phyloP scores from a whole-genome alignment of 2,113 vertebrate genomes.

The Elephantulus edwardii region DNA sequence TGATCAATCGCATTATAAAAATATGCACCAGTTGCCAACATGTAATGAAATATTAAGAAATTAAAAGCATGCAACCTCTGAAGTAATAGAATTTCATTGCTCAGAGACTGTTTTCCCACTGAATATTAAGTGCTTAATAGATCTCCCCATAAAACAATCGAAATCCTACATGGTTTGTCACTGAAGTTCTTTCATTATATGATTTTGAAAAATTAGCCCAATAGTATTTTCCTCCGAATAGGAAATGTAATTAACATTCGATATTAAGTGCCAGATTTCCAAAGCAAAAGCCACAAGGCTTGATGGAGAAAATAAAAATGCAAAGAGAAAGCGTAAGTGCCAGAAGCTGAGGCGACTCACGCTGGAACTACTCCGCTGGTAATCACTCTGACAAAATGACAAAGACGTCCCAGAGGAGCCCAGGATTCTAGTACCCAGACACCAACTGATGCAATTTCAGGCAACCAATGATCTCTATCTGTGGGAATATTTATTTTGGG shows the following conservation, averaged over 20 bases:
- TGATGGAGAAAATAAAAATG: conserved; percentile 40
- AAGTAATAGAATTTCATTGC: conserved; percentile 80
- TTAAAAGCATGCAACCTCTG: conserved; percentile 74
- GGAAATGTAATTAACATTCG: conserved; percentile 75
- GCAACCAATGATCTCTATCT: conserved; percentile 88
- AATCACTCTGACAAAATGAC: conserved; percentile 85
- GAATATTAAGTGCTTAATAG: conserved; percentile 77
- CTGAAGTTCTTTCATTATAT: conserved; percentile 70
- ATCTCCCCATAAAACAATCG: conserved; percentile 65
- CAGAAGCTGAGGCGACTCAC: conserved; percentile 58
- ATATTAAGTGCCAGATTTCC: conserved; percentile 71
- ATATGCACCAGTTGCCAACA: conserved; percentile 67
- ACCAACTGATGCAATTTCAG: conserved; percentile 87
- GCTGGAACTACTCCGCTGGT: conserved; percentile 71
- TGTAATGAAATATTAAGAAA: conserved; percentile 79
- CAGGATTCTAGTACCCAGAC: conserved; percentile 75
- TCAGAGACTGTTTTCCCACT: conserved; percentile 77
- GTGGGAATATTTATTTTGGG: conserved; percentile 87
- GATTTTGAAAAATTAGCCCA: conserved; percentile 76
- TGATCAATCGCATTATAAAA: conserved; percentile 75
- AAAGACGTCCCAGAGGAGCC: conserved; percentile 80
- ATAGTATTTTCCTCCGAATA: conserved; percentile 67
- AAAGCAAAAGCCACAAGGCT: conserved; percentile 58
- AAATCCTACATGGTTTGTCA: conserved; percentile 72
- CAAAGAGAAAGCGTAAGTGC: conserved; percentile 56